phyloP scores from a whole-genome alignment of 2,113 vertebrate species.

The Callorhinus ursinus region DNA sequence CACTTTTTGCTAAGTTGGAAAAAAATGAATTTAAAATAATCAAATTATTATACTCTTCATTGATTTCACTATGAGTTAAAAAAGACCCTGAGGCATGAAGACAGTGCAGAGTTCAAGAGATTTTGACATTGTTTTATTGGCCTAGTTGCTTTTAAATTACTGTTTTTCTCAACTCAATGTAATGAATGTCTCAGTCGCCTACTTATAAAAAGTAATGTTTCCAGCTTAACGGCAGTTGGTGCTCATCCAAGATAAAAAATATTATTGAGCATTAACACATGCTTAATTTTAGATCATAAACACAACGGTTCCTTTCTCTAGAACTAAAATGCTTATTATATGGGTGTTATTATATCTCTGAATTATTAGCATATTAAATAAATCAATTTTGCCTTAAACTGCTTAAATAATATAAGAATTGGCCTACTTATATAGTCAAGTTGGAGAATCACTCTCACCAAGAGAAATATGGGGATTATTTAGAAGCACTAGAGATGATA shows the following conservation, averaged over 20 bases:
- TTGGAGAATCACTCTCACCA: neutral
- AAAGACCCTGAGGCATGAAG: neutral
- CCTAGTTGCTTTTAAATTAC: neutral
- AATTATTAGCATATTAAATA: neutral
- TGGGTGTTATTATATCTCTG: neutral
- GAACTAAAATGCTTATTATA: neutral
- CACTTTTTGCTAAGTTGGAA: neutral
- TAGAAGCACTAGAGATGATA: neutral
- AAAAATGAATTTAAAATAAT: constrained; percentile 40
- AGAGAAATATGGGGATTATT: neutral
- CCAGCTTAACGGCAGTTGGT: neutral
- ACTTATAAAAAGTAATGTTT: constrained; percentile 18
- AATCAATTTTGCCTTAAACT: neutral
- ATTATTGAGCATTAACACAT: neutral
- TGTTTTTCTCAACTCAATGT: neutral
- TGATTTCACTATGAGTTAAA: neutral
- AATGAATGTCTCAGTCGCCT: neutral
- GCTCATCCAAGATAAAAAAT: neutral
- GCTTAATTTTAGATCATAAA: neutral
- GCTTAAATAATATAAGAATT: neutral
- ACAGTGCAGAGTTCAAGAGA: neutral
- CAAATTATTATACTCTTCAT: neutral
- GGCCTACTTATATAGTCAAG: neutral
- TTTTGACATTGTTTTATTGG: neutral
- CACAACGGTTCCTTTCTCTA: neutral